These are phyloP conservation scores for Carapus acus DNA, from an alignment of 2,797 vertebrate species.

Conservation along the genomic window DNA sequence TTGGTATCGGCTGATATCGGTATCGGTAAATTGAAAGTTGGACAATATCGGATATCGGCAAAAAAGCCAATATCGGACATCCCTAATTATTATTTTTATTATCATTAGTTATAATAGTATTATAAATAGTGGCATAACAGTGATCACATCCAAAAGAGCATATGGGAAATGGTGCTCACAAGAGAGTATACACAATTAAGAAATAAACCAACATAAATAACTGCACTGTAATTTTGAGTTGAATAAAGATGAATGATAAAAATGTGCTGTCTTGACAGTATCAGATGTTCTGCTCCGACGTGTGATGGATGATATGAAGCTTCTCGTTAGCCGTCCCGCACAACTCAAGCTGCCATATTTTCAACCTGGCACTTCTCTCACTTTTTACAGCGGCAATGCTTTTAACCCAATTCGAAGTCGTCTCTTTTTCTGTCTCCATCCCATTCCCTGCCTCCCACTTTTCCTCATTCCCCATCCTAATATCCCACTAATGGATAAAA, in stretches of 20 bases:
- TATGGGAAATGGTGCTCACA: too few relatives aligned
- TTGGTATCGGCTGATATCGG: too few relatives aligned
- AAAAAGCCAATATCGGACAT: too few relatives aligned
- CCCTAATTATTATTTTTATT: too few relatives aligned
- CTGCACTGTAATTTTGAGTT: neutral
- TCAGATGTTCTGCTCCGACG: neutral
- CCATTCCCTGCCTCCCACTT: constrained; percentile 39
- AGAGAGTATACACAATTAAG: too few relatives aligned
- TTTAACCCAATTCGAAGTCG: constrained; percentile 61
- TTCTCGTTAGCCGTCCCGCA: constrained; percentile 32
- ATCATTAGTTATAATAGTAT: too few relatives aligned
- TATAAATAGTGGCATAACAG: too few relatives aligned
- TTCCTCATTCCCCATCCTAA: constrained; percentile 59
- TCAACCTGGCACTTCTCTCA: constrained; percentile 40
- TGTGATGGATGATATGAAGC: neutral
- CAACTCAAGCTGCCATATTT: constrained; percentile 32
- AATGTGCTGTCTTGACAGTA: neutral
- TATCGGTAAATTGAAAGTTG: too few relatives aligned
- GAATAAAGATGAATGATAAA: neutral
- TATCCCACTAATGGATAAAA: constrained; percentile 73
- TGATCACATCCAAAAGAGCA: too few relatives aligned
- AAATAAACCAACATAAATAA: neutral
- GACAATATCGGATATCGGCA: too few relatives aligned
- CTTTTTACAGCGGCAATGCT: constrained; percentile 55
- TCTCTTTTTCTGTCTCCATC: constrained; percentile 41